Evolutionary conservation across 2,113 vertebrate species (phyloP).

Genomic region (Gyps fulvus): DNA sequence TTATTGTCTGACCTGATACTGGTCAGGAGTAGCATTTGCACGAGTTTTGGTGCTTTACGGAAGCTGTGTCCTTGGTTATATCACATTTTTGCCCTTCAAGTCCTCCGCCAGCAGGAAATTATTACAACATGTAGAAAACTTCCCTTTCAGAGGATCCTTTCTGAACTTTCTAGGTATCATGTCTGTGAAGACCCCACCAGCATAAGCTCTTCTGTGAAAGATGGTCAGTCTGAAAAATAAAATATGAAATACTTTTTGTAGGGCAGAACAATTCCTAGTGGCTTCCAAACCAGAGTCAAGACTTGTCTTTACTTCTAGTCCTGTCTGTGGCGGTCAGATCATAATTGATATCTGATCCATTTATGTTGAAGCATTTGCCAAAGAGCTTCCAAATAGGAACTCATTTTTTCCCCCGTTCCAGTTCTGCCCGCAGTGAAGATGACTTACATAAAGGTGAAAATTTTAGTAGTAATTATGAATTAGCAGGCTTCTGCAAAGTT

Average conservation of each 20-base stretch:
- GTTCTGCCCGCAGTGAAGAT: not conserved
- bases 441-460: not conserved
- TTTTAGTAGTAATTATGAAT: not conserved
- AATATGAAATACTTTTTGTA: not conserved
- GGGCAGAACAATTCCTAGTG: not conserved
- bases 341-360: not conserved
- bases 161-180: not conserved
- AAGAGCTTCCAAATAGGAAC: not conserved
- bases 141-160: not conserved
- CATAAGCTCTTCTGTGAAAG: not conserved
- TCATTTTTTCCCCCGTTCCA: fast-evolving
- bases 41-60: not conserved
- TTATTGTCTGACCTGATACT: not conserved
- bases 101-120: not conserved
- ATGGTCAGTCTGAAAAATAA: not conserved
- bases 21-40: not conserved
- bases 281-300: not conserved
- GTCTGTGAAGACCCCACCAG: not conserved
- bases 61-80: not conserved
- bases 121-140: not conserved
- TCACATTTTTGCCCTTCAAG: not conserved
- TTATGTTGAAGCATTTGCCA: not conserved
- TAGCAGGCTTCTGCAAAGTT: not conserved
- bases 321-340: not conserved
- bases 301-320: not conserved